Conservation (phyloP, 2,888 invertebrate genomes). For the Cheilosia impressa region DNA sequence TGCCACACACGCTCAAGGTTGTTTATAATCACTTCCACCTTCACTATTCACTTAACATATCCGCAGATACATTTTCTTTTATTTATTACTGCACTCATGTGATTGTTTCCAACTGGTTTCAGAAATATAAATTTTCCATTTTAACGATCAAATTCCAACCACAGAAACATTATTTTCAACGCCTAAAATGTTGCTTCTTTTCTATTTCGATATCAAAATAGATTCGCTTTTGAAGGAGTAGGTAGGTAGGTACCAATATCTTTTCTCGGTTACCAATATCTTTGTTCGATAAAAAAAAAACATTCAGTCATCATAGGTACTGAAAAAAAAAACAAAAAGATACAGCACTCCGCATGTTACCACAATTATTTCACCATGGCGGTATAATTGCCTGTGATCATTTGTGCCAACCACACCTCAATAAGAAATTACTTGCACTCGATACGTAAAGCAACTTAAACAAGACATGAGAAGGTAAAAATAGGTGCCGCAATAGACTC, state of each 20-base stretch:
- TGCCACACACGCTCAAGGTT: constrained; percentile 33
- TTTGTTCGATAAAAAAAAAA: constrained; percentile 26
- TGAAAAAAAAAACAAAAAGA: constrained; percentile 6
- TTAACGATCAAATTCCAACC: constrained; percentile 12
- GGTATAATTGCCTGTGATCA: constrained; percentile 73
- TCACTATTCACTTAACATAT: constrained; percentile 36
- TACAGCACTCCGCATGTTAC: constrained; percentile 37
- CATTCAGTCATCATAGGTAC: constrained; percentile 18
- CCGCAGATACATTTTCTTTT: constrained; percentile 15
- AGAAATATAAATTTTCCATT: constrained; percentile 19
- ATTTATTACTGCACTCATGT: neutral
- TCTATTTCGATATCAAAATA: constrained; percentile 5
- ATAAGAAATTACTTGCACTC: constrained; percentile 68
- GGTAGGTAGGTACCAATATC: neutral
- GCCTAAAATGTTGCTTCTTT: neutral
- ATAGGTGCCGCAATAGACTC: constrained; percentile 66
- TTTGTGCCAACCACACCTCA: constrained; percentile 74
- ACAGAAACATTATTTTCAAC: constrained; percentile 5
- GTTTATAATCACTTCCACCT: constrained; percentile 42
- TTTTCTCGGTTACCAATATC: constrained; percentile 16
- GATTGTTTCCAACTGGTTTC: constrained; percentile 8
- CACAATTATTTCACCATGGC: constrained; percentile 70
- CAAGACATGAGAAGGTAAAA: constrained; percentile 63
- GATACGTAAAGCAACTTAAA: constrained; percentile 46
- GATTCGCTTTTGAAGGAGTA: neutral